Evolutionary conservation across 2,113 vertebrate species (phyloP).

Genomic region (Menura novaehollandiae): DNA sequence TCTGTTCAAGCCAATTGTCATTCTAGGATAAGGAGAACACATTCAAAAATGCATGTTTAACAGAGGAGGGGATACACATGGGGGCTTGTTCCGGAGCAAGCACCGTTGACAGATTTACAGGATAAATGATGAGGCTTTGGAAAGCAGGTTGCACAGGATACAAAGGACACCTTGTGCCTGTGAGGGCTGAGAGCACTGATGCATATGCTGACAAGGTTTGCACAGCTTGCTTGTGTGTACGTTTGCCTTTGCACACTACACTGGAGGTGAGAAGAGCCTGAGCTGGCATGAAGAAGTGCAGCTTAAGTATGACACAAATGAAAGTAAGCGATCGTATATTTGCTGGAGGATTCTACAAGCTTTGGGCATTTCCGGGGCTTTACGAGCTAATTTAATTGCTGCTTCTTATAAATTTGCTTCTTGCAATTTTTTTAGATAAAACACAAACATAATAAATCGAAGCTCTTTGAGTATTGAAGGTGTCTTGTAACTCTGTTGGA

Average conservation of each 20-base stretch:
- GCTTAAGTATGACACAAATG: not conserved
- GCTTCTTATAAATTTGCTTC: constrained; percentile 40
- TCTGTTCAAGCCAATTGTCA: not conserved
- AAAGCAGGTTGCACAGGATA: not conserved
- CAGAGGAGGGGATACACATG: not conserved
- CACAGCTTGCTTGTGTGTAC: constrained; percentile 2
- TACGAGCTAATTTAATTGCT: constrained; percentile 44
- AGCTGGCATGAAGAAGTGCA: not conserved
- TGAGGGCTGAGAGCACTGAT: not conserved
- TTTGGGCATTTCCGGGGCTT: not conserved
- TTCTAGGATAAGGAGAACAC: not conserved
- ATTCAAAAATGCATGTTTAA: not conserved
- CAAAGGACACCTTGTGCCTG: constrained; percentile 16
- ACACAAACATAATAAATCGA: not conserved
- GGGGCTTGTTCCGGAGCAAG: not conserved
- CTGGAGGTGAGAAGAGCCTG: constrained; percentile 21
- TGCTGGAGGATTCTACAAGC: not conserved
- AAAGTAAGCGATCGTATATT: constrained; percentile 11
- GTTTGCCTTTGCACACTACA: constrained; percentile 11
- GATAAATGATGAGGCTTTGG: constrained; percentile 2
- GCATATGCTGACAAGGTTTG: not conserved
- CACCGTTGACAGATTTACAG: not conserved
- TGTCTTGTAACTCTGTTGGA: not conserved
- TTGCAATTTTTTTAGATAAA: not conserved
- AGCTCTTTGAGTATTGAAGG: not conserved